Evolutionary conservation across 2,888 invertebrate species (phyloP).

Genomic region (Dioctria rufipes): DNA sequence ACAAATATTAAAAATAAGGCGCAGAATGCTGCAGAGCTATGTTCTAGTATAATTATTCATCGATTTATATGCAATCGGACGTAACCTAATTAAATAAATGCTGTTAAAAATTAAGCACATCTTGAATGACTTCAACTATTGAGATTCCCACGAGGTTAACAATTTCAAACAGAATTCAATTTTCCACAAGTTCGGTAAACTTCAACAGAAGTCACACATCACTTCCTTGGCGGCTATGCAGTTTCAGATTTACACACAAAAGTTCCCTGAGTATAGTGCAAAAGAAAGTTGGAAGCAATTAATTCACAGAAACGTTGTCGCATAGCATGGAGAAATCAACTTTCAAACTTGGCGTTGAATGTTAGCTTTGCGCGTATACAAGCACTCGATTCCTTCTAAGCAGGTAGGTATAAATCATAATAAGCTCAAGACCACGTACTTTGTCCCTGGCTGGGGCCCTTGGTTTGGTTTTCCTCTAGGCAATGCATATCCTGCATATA

Average conservation of each 20-base stretch:
- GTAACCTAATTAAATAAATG: too few species aligned
- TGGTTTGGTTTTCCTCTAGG: neutral
- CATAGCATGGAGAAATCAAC: slow-evolving; percentile 56
- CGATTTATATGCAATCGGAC: too few species aligned
- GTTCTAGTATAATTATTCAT: too few species aligned
- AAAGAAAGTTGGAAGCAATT: slow-evolving; percentile 51
- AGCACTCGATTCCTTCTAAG: slow-evolving; percentile 34
- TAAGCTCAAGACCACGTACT: slow-evolving; percentile 55
- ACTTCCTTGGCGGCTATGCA: too few species aligned
- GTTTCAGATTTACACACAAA: too few species aligned
- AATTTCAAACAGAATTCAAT: slow-evolving; percentile 28
- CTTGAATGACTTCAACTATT: too few species aligned
- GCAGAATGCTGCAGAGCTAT: too few species aligned
- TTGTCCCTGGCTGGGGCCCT: slow-evolving; percentile 3
- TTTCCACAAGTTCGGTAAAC: neutral
- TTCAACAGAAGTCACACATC: neutral
- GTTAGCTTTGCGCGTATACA: slow-evolving; percentile 33
- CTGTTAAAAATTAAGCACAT: too few species aligned
- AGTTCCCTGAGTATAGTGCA: neutral
- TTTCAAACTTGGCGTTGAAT: slow-evolving; percentile 47
- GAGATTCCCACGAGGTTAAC: neutral
- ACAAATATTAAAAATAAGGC: too few species aligned
- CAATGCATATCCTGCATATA: neutral
- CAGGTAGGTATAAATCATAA: slow-evolving; percentile 57
- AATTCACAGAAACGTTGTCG: slow-evolving; percentile 57